These are phyloP conservation scores for Halcyon chelicuti DNA, from an alignment of 2,797 vertebrate species.

Conservation along the genomic window DNA sequence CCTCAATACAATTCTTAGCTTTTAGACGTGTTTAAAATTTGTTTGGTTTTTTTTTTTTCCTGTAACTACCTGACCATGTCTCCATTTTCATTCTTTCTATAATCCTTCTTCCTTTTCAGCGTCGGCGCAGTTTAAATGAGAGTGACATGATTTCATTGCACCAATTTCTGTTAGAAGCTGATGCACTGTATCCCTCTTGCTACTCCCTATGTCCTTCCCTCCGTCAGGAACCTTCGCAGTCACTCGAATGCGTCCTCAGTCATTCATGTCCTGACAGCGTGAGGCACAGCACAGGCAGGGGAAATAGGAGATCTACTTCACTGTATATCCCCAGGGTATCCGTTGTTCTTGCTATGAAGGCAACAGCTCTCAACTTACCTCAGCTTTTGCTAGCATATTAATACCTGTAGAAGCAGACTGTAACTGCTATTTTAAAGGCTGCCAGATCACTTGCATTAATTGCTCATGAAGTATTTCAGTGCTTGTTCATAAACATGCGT, in stretches of 20 bases:
- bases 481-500: background rate
- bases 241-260: slow-evolving; percentile 17
- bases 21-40: background rate
- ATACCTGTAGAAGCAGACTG: background rate
- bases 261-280: background rate
- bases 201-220: slow-evolving; percentile 40
- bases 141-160: slow-evolving; percentile 55
- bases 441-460: slow-evolving; percentile 10
- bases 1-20: background rate
- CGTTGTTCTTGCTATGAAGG: background rate
- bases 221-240: slow-evolving; percentile 22
- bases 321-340: slow-evolving; percentile 63
- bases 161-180: slow-evolving; percentile 67
- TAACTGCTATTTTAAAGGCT: slow-evolving; percentile 24
- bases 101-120: slow-evolving; percentile 60
- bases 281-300: slow-evolving; percentile 57
- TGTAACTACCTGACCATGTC: background rate
- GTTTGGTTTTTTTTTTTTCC: background rate
- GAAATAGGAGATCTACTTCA: slow-evolving; percentile 57
- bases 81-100: slow-evolving; percentile 27
- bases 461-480: background rate
- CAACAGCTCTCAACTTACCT: background rate
- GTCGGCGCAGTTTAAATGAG: slow-evolving; percentile 43
- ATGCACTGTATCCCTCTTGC: slow-evolving; percentile 43
- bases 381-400: slow-evolving; percentile 30